Base-by-base conservation (phyloP, 2,113 vertebrate genomes). In the Lepus europaeus region DNA sequence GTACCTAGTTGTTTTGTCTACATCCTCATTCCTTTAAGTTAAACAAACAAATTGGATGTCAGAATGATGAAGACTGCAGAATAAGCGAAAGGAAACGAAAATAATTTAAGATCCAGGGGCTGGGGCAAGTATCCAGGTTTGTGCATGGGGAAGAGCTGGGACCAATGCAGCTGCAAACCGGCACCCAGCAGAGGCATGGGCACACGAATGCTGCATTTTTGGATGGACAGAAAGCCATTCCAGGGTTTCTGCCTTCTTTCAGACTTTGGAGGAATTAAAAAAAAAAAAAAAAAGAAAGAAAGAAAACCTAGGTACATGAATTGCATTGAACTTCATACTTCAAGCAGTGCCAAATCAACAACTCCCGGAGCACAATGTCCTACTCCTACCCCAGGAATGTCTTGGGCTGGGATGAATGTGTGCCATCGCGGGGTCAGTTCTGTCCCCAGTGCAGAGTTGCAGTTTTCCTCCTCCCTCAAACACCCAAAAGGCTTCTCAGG, bases 331-430 rank as follows among this genome's bases (percentile, higher is more conserved):
- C 51, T 74, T 59, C 33, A 8, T 19, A 11, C 93, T 92, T 85
- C 72, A 85, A 93, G 59, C 82, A 45, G 10, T 23, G 73, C 83
- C 64, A 95, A 82, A 70, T 73, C 89, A 92, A 92, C 63, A 74
- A 27, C 39, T 74, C 20, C 53, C 56, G 31, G 90, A 70, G 69
- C 51, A 92, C 25, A 29, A 5, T 29, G 63, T 27, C 68, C 66
- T 29, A 7, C 5, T 22, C 39, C 17, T 20, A 9, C 53, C 61
- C 59, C 56, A 92, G 81, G 56, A 77, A 85, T 87, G 66, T 96
- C 76, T 89, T 68, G 53, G 79, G 36, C 76, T 63, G 56, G 31
- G 36, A 56, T 23, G 72, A 81, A 72, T 2, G 2, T 29, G 56
- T 89, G 73, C 27, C 73, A 68, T n/a, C 19, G 56, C 74, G 31